Conservation (phyloP, 2,113 vertebrate genomes). For the Atherinomorus stipes region DNA sequence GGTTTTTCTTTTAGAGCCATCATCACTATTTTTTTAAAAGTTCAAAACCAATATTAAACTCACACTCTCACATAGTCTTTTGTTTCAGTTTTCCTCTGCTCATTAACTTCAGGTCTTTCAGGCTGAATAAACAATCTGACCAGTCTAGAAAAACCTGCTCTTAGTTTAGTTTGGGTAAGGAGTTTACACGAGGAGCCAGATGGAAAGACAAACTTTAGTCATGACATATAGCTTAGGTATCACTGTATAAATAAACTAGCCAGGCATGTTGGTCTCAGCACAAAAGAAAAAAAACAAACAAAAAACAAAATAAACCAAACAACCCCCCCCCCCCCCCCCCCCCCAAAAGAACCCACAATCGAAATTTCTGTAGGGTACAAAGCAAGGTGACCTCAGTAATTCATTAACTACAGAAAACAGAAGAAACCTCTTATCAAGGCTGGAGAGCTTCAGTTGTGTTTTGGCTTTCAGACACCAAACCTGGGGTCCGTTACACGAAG, state of each 20-base stretch:
- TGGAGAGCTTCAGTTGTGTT: too few relatives aligned
- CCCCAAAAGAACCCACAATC: too few relatives aligned
- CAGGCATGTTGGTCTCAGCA: not conserved
- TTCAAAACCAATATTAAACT: too few relatives aligned
- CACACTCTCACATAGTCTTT: not conserved
- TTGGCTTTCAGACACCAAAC: too few relatives aligned
- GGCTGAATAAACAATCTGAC: not conserved
- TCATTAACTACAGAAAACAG: not conserved
- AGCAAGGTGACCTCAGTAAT: not conserved
- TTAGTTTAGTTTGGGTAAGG: not conserved
- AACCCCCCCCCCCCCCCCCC: too few relatives aligned
- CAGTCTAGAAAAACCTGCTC: not conserved
- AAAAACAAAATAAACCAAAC: constrained; percentile 5
- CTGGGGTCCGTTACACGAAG: too few relatives aligned
- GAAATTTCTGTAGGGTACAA: too few relatives aligned
- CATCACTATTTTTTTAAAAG: too few relatives aligned
- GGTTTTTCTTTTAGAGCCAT: too few relatives aligned
- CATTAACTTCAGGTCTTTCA: not conserved
- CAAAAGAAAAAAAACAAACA: too few relatives aligned
- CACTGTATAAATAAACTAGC: constrained; percentile 1
- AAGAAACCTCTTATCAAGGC: too few relatives aligned
- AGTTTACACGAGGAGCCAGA: not conserved
- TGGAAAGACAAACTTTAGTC: constrained; percentile 4
- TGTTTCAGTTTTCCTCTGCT: not conserved
- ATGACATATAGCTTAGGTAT: constrained; percentile 6